phyloP scores from a whole-genome alignment of 2,797 vertebrate species.

The Tauraco hartlaubi region DNA sequence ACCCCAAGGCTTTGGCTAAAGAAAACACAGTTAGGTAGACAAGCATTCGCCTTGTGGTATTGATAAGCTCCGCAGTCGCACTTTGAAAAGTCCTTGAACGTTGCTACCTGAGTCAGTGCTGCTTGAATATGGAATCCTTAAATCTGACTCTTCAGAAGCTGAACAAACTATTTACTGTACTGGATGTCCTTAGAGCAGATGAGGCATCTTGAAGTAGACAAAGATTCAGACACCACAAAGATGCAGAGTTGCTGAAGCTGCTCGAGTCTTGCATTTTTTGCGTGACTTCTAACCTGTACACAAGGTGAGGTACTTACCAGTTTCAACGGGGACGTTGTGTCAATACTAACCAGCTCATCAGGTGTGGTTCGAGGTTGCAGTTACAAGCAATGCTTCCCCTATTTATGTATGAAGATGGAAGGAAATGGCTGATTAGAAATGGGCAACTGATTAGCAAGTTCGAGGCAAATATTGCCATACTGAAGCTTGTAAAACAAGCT shows the following conservation, averaged over 20 bases:
- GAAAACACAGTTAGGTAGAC: neutral
- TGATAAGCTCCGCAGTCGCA: neutral
- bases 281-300: neutral
- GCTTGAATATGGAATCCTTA: neutral
- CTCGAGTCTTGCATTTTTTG: neutral
- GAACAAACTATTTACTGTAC: neutral
- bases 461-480: neutral
- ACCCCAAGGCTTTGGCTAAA: neutral
- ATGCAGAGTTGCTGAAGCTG: neutral
- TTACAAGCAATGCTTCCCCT: conserved; percentile 2
- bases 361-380: neutral
- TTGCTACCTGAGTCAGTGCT: neutral
- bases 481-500: neutral
- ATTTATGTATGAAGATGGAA: neutral
- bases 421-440: neutral
- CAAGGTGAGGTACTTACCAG: neutral
- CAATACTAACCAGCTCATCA: conserved; percentile 8
- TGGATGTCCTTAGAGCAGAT: neutral
- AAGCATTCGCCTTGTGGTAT: neutral
- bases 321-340: neutral
- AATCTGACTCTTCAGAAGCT: neutral
- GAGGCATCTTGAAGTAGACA: neutral
- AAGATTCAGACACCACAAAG: neutral
- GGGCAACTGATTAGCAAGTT: neutral
- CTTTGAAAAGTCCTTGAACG: conserved; percentile 32